Conservation (phyloP, 2,888 invertebrate genomes). For the Branchipolynoe longqiensis region DNA sequence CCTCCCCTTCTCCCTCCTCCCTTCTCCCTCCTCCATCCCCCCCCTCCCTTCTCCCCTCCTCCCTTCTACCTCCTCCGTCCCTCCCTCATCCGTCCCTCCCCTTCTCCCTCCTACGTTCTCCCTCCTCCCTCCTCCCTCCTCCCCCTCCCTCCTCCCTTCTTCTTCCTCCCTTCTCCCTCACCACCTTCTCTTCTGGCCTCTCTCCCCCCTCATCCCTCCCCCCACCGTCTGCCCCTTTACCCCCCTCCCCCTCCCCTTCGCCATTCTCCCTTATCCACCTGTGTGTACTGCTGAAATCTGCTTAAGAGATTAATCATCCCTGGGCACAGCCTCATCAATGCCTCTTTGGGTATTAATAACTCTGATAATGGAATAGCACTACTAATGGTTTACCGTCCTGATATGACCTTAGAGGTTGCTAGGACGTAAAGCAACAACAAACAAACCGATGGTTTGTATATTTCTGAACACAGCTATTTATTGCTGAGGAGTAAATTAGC, state of each 20-base stretch:
- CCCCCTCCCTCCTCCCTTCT: background rate
- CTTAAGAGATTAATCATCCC: too few relatives aligned
- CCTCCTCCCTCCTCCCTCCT: background rate
- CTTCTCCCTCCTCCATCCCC: background rate
- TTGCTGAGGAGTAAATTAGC: too few relatives aligned
- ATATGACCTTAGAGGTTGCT: too few relatives aligned
- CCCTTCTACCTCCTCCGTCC: background rate
- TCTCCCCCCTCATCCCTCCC: background rate
- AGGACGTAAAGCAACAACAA: too few relatives aligned
- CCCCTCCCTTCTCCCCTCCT: background rate
- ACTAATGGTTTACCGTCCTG: too few relatives aligned
- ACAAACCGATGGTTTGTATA: too few relatives aligned
- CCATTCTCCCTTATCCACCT: background rate
- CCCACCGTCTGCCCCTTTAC: background rate
- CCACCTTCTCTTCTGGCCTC: background rate
- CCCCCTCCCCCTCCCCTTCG: background rate
- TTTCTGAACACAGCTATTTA: too few relatives aligned
- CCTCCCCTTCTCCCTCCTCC: background rate
- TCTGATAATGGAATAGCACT: too few relatives aligned
- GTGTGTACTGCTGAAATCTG: too few relatives aligned
- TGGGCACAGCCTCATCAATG: too few relatives aligned
- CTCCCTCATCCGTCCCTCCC: background rate
- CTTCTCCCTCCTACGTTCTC: background rate
- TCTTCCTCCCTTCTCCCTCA: background rate
- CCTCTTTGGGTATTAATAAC: too few relatives aligned